Conservation (phyloP, 2,113 vertebrate genomes). For the Hemiscyllium ocellatum region DNA sequence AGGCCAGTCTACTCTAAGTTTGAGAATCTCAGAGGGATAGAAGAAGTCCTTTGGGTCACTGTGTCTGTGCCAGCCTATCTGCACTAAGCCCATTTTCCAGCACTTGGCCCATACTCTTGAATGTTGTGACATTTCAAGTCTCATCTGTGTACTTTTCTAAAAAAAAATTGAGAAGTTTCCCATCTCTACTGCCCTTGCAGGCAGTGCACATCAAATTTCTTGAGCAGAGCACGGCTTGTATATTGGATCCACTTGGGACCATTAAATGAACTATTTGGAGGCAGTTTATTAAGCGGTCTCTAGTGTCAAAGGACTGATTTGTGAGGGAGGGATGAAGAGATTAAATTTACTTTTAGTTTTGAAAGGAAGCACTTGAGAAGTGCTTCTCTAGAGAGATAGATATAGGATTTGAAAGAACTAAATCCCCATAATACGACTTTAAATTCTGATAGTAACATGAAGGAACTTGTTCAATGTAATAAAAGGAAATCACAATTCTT, state of each 20-base stretch:
- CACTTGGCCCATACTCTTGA: too few relatives aligned
- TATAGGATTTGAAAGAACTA: not conserved
- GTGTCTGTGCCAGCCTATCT: too few relatives aligned
- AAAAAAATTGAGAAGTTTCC: too few relatives aligned
- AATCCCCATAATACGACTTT: not conserved
- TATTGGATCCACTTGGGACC: not conserved
- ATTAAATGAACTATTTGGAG: not conserved
- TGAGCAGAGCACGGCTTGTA: not conserved
- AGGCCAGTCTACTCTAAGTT: not conserved
- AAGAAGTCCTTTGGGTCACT: too few relatives aligned
- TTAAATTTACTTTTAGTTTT: not conserved
- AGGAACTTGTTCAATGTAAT: not conserved
- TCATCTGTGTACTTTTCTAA: too few relatives aligned
- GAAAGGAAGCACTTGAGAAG: not conserved
- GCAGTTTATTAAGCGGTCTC: not conserved
- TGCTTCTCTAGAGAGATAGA: not conserved
- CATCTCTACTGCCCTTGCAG: too few relatives aligned
- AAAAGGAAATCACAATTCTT: not conserved
- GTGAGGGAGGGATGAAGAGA: not conserved
- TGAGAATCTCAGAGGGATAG: not conserved
- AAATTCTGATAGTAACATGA: not conserved
- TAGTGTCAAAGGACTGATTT: not conserved
- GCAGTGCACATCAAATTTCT: too few relatives aligned
- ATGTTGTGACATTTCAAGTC: too few relatives aligned
- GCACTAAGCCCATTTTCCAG: too few relatives aligned